phyloP scores from a whole-genome alignment of 1,140 invertebrate species.

The Belonocnema kinseyi region DNA sequence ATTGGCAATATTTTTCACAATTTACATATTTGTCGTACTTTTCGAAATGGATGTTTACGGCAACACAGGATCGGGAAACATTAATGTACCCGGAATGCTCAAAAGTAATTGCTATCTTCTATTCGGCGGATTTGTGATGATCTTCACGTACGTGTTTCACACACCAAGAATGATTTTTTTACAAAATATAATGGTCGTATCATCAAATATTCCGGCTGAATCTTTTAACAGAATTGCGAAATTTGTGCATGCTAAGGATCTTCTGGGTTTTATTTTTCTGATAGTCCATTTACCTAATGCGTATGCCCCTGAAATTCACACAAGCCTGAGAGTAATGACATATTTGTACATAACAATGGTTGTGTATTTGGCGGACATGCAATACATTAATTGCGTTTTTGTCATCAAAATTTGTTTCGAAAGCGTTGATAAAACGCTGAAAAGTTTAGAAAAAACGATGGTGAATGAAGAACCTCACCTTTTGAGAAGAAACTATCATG shows the following conservation, averaged over 20 bases:
- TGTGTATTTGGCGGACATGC: slow-evolving; percentile 58
- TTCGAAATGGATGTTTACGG: slow-evolving; percentile 55
- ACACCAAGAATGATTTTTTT: slow-evolving; percentile 49
- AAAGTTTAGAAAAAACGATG: slow-evolving; percentile 45
- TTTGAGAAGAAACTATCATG: slow-evolving; percentile 54
- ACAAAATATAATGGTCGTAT: slow-evolving; percentile 41
- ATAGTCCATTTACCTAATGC: slow-evolving; percentile 44
- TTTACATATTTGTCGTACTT: neutral
- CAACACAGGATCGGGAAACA: neutral
- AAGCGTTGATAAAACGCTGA: slow-evolving; percentile 56
- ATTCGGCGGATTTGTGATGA: slow-evolving; percentile 35
- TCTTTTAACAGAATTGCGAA: slow-evolving; percentile 51
- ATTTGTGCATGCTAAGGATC: slow-evolving; percentile 61
- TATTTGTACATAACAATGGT: slow-evolving; percentile 49
- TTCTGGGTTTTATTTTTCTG: slow-evolving; percentile 57
- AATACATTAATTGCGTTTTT: slow-evolving; percentile 63
- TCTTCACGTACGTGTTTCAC: slow-evolving; percentile 43
- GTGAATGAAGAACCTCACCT: slow-evolving; percentile 54
- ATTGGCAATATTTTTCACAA: slow-evolving; percentile 23
- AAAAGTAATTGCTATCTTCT: slow-evolving; percentile 58
- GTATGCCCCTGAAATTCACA: neutral
- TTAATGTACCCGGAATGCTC: slow-evolving; percentile 45
- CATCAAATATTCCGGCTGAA: slow-evolving; percentile 48
- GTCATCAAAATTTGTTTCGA: slow-evolving; percentile 60
- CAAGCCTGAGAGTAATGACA: slow-evolving; percentile 20